Base-by-base conservation (phyloP, 2,888 invertebrate species). In the Agrotis segetum region DNA sequence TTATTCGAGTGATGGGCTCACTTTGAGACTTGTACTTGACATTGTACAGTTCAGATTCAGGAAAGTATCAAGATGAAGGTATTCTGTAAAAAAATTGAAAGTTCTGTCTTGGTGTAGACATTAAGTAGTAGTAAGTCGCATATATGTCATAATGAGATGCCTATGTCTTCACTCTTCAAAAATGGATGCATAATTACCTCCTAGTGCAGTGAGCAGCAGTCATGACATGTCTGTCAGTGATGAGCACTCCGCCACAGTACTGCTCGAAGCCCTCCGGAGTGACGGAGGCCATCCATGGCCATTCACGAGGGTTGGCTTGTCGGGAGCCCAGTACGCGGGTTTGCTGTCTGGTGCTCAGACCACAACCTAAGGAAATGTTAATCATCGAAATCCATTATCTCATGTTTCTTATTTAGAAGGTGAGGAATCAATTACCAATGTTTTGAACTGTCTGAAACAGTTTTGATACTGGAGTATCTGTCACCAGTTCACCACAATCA, bases 251-350 rank as follows among this genome's bases (percentile, higher is more conserved):
- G 0, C 98, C 98, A 89, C 98, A 99, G 93, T 97, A 98, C 88
- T 97, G 96, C 50, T 96, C 95, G 64, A 94, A 91, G 24, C 97
- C 96, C 5, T 94, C 93, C 0, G 97, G 96, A 19, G 98, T 96
- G 74, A 99, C 91, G 2, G 98, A 98, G 0, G 97, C 98, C 97
- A 98, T 97, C 99, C 98, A 98, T 0, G 98, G 98, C 97, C 98
- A 98, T 88, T 98, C 98, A 60, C 96, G 96, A 0, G 96, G 96
- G 86, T 97, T 97, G 0, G 98, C 97, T 0, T 97, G 97, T 40
- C 96, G 93, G 0, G 98, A 97, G 1, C 97, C 97, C 13, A 97
- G 95, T 47, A 97, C 95, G 46, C 97, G 96, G 0, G 96, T 88
- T 63, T 93, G 94, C 13, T 95, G 90, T 52, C 95, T 95, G 1